phyloP scores from a whole-genome alignment of 2,888 invertebrate genomes.

The Bellardia pandia region DNA sequence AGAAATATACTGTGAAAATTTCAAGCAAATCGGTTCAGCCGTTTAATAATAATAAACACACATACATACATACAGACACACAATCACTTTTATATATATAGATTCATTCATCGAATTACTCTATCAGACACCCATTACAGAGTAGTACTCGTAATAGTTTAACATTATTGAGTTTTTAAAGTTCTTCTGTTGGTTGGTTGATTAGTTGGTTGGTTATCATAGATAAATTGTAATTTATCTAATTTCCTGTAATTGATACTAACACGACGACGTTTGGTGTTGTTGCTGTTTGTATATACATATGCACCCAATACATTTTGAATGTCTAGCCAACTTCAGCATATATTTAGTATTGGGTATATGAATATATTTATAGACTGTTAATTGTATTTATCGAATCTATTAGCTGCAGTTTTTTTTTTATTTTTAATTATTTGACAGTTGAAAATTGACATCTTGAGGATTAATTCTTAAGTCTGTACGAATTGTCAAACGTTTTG shows the following conservation, averaged over 20 bases:
- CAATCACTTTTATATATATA: no score
- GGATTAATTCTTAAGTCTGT: no score
- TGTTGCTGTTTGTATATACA: not conserved
- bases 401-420: no score
- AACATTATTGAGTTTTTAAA: conserved; percentile 11
- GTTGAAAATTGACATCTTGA: no score
- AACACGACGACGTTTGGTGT: conserved; percentile 18
- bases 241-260: conserved; percentile 72
- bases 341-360: not conserved
- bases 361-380: not conserved
- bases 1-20: no score
- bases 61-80: no score
- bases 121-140: not conserved
- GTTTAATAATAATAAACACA: no score
- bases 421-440: no score
- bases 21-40: no score
- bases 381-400: not conserved
- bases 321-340: not conserved
- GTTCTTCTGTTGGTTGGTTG: conserved; percentile 20
- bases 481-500: no score
- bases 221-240: conserved; percentile 70
- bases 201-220: conserved; percentile 27
- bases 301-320: conserved; percentile 18
- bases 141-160: conserved; percentile 14
- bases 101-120: conserved; percentile 43